phyloP scores from a whole-genome alignment of 2,113 vertebrate genomes.

The Tinamus guttatus region DNA sequence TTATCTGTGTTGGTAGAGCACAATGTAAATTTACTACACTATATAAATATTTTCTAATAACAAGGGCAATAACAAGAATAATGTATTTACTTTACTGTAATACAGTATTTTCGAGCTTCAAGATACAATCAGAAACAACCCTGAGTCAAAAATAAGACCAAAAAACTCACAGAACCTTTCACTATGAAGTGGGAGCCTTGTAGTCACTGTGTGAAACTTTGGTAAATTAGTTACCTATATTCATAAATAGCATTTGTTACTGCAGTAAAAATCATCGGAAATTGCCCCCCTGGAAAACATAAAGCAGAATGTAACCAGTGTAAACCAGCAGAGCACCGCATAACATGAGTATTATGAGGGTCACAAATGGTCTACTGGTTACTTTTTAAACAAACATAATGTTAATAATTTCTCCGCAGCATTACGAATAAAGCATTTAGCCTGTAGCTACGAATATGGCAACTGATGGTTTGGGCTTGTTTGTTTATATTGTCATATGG shows the following conservation, averaged over 20 bases:
- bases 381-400: constrained; percentile 87
- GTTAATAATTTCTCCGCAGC: constrained; percentile 81
- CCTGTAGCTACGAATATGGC: constrained; percentile 42
- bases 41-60: constrained; percentile 52
- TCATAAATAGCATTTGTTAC: constrained; percentile 42
- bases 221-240: constrained; percentile 78
- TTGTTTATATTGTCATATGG: neutral
- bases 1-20: neutral
- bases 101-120: neutral
- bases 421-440: constrained; percentile 75
- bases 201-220: constrained; percentile 42
- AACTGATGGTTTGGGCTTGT: constrained; percentile 2
- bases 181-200: neutral
- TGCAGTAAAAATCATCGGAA: constrained; percentile 46
- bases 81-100: neutral
- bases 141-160: neutral
- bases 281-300: constrained; percentile 62
- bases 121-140: neutral
- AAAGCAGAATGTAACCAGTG: constrained; percentile 68
- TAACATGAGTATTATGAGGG: constrained; percentile 73
- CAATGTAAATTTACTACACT: constrained; percentile 12
- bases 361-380: constrained; percentile 83
- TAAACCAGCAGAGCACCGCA: constrained; percentile 73
- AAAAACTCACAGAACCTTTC: constrained; percentile 40
- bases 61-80: constrained; percentile 37